phyloP scores from a whole-genome alignment of 2,888 invertebrate species.

The Conchocele bisecta region DNA sequence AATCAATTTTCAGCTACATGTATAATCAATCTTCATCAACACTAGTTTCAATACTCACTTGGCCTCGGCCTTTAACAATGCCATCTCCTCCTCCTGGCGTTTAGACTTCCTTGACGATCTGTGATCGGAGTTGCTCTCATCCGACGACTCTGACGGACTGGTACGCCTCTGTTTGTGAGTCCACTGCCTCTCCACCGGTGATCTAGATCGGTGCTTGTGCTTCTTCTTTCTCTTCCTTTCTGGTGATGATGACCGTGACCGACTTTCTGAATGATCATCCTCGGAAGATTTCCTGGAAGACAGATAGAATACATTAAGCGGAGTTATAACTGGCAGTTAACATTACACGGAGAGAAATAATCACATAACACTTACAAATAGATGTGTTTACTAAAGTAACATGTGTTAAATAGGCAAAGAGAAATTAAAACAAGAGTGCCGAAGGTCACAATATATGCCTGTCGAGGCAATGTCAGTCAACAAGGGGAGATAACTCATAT shows the following conservation, averaged over 20 bases:
- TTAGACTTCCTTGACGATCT: constrained; percentile 19
- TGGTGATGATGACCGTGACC: constrained; percentile 61
- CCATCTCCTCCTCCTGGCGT: constrained; percentile 43
- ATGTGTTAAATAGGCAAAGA: too few relatives aligned
- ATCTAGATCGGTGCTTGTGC: constrained; percentile 27
- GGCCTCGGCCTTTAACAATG: constrained; percentile 54
- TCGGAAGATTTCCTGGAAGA: too few relatives aligned
- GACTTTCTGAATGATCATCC: constrained; percentile 34
- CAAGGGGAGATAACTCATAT: too few relatives aligned
- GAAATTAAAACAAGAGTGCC: too few relatives aligned
- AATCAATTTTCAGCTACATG: not conserved
- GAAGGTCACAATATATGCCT: too few relatives aligned
- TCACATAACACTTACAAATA: too few relatives aligned
- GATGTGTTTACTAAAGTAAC: too few relatives aligned
- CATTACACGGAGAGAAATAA: too few relatives aligned
- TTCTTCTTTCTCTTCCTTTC: constrained; percentile 49
- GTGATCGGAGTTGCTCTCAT: constrained; percentile 5
- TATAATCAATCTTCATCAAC: not conserved
- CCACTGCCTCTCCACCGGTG: constrained; percentile 6
- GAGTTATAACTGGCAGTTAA: too few relatives aligned
- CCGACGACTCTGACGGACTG: constrained; percentile 33
- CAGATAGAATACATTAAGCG: too few relatives aligned
- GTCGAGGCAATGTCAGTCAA: too few relatives aligned
- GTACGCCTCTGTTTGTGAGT: constrained; percentile 1
- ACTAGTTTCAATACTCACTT: constrained; percentile 33